Evolutionary conservation across 2,888 invertebrate species (phyloP).

Genomic region (Coleophora flavipennella): DNA sequence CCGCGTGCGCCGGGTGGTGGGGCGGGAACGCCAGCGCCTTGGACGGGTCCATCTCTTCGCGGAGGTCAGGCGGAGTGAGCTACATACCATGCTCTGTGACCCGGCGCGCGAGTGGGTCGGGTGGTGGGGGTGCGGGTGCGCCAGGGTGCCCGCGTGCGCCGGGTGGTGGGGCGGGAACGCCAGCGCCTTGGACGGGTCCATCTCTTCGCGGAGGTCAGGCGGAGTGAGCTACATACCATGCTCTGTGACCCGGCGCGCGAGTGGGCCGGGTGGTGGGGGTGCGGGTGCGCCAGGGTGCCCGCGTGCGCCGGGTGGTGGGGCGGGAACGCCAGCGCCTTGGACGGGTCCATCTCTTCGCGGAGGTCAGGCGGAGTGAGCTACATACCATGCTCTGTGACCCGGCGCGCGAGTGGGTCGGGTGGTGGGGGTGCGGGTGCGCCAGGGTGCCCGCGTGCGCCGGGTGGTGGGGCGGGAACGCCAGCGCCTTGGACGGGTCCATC

Average conservation of each 20-base stretch:
- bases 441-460: no score
- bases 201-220: slow-evolving; percentile 94
- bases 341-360: slow-evolving; percentile 96
- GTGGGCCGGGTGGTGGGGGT: slow-evolving; percentile 80
- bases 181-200: slow-evolving; percentile 91
- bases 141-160: slow-evolving; percentile 85
- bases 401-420: no score
- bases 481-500: no score
- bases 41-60: slow-evolving; percentile 95
- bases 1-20: slow-evolving; percentile 85
- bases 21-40: slow-evolving; percentile 90
- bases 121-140: slow-evolving; percentile 81
- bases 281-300: slow-evolving; percentile 87
- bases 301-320: slow-evolving; percentile 86
- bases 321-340: slow-evolving; percentile 89
- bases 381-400: no score
- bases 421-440: no score
- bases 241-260: slow-evolving; percentile 92
- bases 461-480: no score
- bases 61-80: slow-evolving; percentile 95
- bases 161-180: slow-evolving; percentile 91
- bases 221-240: slow-evolving; percentile 90
- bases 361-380: slow-evolving; percentile 95
- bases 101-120: slow-evolving; percentile 88
- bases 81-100: slow-evolving; percentile 87